These are phyloP conservation scores for Epinephelus moara DNA, from an alignment of 2,113 vertebrate species.

Conservation along the genomic window DNA sequence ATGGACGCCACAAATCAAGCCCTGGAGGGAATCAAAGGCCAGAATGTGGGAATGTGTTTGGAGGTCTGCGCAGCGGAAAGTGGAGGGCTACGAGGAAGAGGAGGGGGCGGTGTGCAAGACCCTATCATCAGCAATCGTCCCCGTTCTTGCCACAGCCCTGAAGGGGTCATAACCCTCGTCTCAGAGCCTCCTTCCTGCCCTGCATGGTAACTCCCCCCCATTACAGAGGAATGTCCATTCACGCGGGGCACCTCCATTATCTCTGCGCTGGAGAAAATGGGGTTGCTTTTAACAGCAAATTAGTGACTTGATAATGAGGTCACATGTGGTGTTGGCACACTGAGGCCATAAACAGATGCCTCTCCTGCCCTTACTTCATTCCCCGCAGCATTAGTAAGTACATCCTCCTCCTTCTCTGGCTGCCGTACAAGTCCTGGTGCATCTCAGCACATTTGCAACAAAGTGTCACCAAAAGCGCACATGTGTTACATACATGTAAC, in stretches of 20 bases:
- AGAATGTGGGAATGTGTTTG: constrained; percentile 89
- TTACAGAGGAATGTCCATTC: constrained; percentile 85
- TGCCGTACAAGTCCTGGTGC: background rate
- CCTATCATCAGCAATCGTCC: constrained; percentile 78
- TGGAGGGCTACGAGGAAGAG: constrained; percentile 27
- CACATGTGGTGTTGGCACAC: constrained; percentile 73
- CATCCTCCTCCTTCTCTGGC: constrained; percentile 44
- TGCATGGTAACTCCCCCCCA: constrained; percentile 77
- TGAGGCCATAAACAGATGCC: constrained; percentile 75
- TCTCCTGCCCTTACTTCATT: constrained; percentile 50
- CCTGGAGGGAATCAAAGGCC: constrained; percentile 91
- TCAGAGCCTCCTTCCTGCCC: constrained; percentile 55
- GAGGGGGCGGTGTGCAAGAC: constrained; percentile 34
- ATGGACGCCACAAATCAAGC: constrained; percentile 92
- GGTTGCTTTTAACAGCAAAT: constrained; percentile 83
- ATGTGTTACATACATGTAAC: background rate
- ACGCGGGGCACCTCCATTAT: constrained; percentile 75
- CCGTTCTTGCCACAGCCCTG: constrained; percentile 69
- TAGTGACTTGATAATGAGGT: constrained; percentile 85
- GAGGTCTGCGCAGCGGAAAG: constrained; percentile 57
- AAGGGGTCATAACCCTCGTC: constrained; percentile 79
- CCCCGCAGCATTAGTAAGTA: constrained; percentile 40
- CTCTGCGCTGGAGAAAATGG: constrained; percentile 76
- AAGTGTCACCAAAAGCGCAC: background rate
- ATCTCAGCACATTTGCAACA: constrained; percentile 45